Base-by-base conservation (phyloP, 2,797 vertebrate species). In the Malurus leucopterus region DNA sequence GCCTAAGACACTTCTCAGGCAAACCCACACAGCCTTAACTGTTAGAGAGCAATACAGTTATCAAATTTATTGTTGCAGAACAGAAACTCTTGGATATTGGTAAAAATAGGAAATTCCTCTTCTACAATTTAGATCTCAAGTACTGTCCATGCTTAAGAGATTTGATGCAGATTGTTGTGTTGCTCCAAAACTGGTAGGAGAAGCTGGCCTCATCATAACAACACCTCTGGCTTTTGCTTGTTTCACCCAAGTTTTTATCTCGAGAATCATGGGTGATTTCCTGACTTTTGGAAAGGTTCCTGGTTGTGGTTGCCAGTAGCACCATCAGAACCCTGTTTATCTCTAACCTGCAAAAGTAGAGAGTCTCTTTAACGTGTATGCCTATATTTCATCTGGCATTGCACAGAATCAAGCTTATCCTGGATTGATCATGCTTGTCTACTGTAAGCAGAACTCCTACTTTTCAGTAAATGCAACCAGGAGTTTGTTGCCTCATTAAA, bases 121-220 rank as follows among this genome's bases (percentile, higher is more conserved):
- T 71, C 44, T 69, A 68, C 47, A 44, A 70, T 36, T 67, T 59
- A 61, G 86, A 62, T 50, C 30, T 92, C 80, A 81, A 61, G 46
- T 69, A 71, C 29, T 5, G 3, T 70, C 62, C 6, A 2, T 67
- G 73, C 55, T 59, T 91, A 47, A 57, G 64, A 79, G 32, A 16
- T 68, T 74, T 69, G 69, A 67, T 44, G 58, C 47, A 81, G 72
- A 71, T 80, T 50, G 86, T 11, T 43, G 13, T 15, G 30, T 47
- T 84, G 49, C 74, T 86, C 64, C 81, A 61, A 13, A 76, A 95
- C 26, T 59, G 65, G 67, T 85, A 91, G 91, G 57, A 95, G 87
- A 95, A 86, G 58, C 57, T 85, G 71, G 83, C 79, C 84, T 88
- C 64, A 78, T 86, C 38, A 62, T 76, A 93, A 74, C 81, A 94